A percentile compares a stretch with the other conserved stretches of the same genome.
These are phyloP conservation scores for Lycocorax pyrrhopterus DNA, from an alignment of 2,113 vertebrate genomes.

Conservation along the genomic window DNA sequence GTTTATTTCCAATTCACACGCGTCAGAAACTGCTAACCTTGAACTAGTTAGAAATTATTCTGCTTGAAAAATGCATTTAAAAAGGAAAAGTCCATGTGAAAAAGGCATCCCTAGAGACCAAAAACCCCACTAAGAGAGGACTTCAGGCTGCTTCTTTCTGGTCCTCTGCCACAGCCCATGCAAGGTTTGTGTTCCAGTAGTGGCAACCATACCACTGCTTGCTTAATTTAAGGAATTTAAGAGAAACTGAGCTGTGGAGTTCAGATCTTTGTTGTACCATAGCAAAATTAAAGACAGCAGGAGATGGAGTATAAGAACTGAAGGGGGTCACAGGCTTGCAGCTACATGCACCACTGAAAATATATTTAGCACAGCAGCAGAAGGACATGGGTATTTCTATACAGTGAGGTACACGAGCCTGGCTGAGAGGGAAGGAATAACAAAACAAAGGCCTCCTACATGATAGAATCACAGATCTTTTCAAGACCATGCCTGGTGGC, in stretches of 20 bases:
- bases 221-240: background rate
- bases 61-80: background rate
- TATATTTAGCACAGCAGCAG: background rate
- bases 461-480: background rate
- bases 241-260: background rate
- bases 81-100: background rate
- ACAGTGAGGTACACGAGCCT: background rate
- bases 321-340: background rate
- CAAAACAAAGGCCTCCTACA: accelerated
- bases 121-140: background rate
- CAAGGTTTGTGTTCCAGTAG: background rate
- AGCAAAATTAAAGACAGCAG: background rate
- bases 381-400: background rate
- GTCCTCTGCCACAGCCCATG: background rate
- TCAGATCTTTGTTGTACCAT: background rate
- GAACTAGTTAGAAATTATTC: background rate
- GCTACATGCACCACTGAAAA: background rate
- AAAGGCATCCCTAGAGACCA: background rate
- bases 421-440: background rate
- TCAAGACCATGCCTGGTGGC: background rate
- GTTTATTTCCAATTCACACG: background rate
- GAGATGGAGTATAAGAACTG: background rate
- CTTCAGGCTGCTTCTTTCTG: background rate
- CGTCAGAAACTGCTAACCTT: background rate
- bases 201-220: background rate